Conservation (phyloP, 1,140 invertebrate species). For the Delia radicum region DNA sequence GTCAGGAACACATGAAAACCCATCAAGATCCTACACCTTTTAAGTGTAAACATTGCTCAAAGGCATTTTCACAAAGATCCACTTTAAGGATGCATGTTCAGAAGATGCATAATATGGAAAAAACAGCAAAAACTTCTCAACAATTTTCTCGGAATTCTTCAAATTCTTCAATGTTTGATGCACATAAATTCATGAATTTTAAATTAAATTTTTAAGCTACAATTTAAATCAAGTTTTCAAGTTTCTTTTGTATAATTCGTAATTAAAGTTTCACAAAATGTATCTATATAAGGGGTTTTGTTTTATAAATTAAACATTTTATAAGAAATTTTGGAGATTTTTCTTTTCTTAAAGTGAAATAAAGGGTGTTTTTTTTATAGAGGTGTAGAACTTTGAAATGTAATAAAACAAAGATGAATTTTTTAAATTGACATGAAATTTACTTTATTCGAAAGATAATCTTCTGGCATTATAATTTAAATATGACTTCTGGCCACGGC, state of each 20-base stretch:
- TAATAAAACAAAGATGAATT: too few species aligned
- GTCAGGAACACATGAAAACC: constrained; percentile 29
- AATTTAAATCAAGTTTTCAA: background rate
- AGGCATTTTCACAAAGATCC: constrained; percentile 24
- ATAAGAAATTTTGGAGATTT: background rate
- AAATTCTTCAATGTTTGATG: background rate
- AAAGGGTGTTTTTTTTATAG: too few species aligned
- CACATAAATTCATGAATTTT: background rate
- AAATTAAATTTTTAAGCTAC: background rate
- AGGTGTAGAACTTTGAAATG: too few species aligned
- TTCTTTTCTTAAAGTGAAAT: too few species aligned
- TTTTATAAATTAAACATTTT: background rate
- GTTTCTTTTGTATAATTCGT: background rate
- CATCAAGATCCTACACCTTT: constrained; percentile 28
- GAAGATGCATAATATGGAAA: background rate
- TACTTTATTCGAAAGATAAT: too few species aligned
- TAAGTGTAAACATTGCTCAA: constrained; percentile 22
- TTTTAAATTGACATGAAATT: too few species aligned
- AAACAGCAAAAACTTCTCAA: background rate
- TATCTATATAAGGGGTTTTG: background rate
- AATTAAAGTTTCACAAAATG: background rate
- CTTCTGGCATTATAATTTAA: too few species aligned
- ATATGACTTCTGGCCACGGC: too few species aligned
- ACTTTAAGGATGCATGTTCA: constrained; percentile 26
- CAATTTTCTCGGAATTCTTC: background rate